Conservation (phyloP, 2,888 invertebrate genomes). For the Phytoseiulus persimilis region DNA sequence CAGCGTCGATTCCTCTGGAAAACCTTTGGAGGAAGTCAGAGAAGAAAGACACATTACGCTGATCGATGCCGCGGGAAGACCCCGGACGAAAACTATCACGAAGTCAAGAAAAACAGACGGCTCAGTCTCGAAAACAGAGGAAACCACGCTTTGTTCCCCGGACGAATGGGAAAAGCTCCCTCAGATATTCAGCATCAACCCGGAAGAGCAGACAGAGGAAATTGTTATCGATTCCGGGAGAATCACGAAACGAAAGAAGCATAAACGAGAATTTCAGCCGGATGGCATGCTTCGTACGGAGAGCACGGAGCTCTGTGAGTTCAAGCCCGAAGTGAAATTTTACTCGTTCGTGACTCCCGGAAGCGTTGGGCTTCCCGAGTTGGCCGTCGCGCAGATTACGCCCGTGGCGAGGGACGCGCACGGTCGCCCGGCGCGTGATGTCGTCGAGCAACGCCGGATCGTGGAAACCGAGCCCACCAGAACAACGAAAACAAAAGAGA, state of each 20-base stretch:
- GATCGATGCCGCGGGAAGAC: neutral
- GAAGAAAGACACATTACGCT: neutral
- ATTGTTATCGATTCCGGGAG: neutral
- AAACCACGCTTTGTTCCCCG: neutral
- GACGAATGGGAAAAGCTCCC: constrained; percentile 13
- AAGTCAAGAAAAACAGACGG: neutral
- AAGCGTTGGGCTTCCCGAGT: neutral
- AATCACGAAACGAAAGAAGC: neutral
- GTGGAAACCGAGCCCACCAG: neutral
- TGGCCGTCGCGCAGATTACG: neutral
- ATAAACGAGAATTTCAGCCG: neutral
- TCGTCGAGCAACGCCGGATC: neutral
- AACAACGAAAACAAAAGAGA: neutral
- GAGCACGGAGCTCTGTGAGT: constrained; percentile 7
- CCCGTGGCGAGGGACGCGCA: neutral
- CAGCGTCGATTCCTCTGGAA: neutral
- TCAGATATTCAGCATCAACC: neutral
- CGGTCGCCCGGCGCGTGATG: neutral
- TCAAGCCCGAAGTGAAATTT: neutral
- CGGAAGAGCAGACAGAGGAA: neutral
- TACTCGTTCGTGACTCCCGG: neutral
- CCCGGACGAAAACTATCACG: no score
- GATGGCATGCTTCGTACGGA: neutral
- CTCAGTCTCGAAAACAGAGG: neutral
- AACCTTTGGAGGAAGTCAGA: neutral